phyloP scores from a whole-genome alignment of 1,140 invertebrate species.

The Neelides sp. region DNA sequence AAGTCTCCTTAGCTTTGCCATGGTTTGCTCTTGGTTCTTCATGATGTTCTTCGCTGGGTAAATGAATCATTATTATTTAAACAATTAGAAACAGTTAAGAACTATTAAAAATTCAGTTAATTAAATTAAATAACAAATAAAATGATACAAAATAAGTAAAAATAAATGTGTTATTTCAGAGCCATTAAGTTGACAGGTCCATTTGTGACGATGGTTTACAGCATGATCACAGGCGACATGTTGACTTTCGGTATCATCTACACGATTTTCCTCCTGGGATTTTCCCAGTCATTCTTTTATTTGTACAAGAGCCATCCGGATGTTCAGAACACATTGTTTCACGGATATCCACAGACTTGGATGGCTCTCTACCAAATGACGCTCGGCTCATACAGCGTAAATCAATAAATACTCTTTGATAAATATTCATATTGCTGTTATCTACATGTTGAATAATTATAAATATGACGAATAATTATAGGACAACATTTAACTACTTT shows the following conservation, averaged over 20 bases:
- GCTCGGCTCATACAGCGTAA: conserved; percentile 92
- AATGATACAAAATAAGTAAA: background rate
- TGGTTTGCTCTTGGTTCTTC: conserved; percentile 91
- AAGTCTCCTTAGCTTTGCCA: conserved; percentile 75
- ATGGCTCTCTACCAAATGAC: conserved; percentile 97
- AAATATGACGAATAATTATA: background rate
- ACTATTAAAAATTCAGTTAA: conserved; percentile 14
- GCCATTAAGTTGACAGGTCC: conserved; percentile 85
- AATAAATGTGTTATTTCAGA: conserved; percentile 45
- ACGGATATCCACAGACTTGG: conserved; percentile 80
- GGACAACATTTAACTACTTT: background rate
- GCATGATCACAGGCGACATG: conserved; percentile 85
- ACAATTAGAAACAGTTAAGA: conserved; percentile 9
- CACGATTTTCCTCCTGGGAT: conserved; percentile 79
- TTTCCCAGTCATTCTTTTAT: conserved; percentile 93
- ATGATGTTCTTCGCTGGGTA: conserved; percentile 98
- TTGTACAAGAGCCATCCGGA: conserved; percentile 83
- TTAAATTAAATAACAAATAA: conserved; percentile 7
- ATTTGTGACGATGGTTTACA: conserved; percentile 97
- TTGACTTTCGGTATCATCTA: conserved; percentile 96
- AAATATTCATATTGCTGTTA: background rate
- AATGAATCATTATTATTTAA: conserved; percentile 21
- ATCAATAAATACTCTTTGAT: too few relatives aligned
- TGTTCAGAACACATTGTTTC: conserved; percentile 61
- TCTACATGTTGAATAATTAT: background rate